phyloP scores from a whole-genome alignment of 1,140 invertebrate species.

The Drosophila arawakana region DNA sequence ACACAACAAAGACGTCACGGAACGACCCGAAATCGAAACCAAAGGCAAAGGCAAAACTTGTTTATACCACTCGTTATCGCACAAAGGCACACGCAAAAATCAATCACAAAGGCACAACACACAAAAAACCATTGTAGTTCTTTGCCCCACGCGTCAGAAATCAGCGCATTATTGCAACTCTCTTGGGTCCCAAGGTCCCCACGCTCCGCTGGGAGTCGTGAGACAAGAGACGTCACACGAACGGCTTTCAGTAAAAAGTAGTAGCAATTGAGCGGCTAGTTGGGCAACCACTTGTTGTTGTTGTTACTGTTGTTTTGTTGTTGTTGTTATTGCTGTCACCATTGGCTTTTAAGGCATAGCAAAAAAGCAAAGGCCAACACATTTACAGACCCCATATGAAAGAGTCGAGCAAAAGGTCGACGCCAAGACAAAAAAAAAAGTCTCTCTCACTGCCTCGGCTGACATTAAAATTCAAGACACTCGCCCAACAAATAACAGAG shows the following conservation, averaged over 20 bases:
- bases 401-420: constrained; percentile 59
- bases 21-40: not conserved
- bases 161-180: constrained; percentile 55
- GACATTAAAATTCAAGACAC: constrained; percentile 54
- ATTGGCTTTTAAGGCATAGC: constrained; percentile 43
- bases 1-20: not conserved
- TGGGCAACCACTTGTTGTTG: constrained; percentile 78
- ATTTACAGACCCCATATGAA: constrained; percentile 15
- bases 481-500: constrained; percentile 6
- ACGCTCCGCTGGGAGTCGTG: constrained; percentile 14
- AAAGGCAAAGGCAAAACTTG: constrained; percentile 3
- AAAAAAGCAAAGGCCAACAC: constrained; percentile 18
- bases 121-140: constrained; percentile 11
- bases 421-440: constrained; percentile 20
- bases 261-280: constrained; percentile 64
- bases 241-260: constrained; percentile 43
- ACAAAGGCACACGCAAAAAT: not conserved
- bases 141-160: not conserved
- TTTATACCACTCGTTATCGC: constrained; percentile 5
- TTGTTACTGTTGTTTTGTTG: not conserved
- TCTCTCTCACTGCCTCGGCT: constrained; percentile 4
- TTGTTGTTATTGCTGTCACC: constrained; percentile 50
- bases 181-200: constrained; percentile 69
- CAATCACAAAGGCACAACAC: constrained; percentile 7
- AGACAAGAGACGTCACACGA: constrained; percentile 11